These are phyloP conservation scores for Drosophila tripunctata DNA, from an alignment of 2,888 invertebrate genomes.

Conservation along the genomic window DNA sequence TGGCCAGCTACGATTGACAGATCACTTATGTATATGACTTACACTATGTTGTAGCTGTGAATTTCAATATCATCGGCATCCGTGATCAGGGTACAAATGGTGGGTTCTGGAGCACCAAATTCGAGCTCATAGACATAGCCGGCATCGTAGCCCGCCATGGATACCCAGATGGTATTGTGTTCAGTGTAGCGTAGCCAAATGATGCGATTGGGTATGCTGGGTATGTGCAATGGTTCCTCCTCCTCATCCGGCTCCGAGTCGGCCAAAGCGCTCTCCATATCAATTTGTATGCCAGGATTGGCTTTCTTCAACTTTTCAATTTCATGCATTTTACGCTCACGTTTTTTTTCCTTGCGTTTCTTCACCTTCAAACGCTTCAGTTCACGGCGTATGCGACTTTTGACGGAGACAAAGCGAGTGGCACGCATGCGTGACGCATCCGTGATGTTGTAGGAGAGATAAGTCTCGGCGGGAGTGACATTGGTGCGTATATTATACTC, in stretches of 20 bases:
- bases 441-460: constrained; percentile 70
- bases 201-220: constrained; percentile 86
- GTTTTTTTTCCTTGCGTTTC: constrained; percentile 85
- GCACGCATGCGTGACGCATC: constrained; percentile 76
- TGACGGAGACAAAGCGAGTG: constrained; percentile 86
- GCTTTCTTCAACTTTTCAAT: constrained; percentile 86
- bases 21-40: too few relatives aligned
- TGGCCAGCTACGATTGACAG: too few relatives aligned
- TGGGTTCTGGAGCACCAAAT: constrained; percentile 84
- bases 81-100: constrained; percentile 84
- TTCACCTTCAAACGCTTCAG: constrained; percentile 86
- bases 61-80: constrained; percentile 87
- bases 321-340: constrained; percentile 86
- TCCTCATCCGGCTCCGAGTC: constrained; percentile 86
- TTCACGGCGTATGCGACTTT: constrained; percentile 87
- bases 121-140: constrained; percentile 88
- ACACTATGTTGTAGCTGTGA: constrained; percentile 85
- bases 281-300: constrained; percentile 87
- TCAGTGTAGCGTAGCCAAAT: constrained; percentile 86
- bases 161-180: constrained; percentile 86
- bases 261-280: constrained; percentile 86
- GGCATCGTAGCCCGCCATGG: constrained; percentile 88
- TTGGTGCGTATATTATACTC: constrained; percentile 85
- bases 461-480: constrained; percentile 84
- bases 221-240: constrained; percentile 86